Base-by-base conservation (phyloP, 2,797 vertebrate species). In the Pseudocheirus occidentalis region DNA sequence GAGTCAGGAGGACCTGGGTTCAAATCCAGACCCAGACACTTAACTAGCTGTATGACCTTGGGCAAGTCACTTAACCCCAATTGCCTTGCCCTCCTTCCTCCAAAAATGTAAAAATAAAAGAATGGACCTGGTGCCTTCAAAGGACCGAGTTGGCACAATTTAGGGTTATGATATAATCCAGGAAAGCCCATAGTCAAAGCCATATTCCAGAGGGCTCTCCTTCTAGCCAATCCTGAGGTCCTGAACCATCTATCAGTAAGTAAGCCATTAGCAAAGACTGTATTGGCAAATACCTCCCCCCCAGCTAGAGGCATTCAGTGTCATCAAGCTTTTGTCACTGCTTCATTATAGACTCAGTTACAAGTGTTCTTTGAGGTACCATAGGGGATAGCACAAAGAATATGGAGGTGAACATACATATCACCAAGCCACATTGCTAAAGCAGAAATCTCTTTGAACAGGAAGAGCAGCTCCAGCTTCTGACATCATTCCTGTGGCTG, bases 401-500 rank as follows among this genome's bases (percentile, higher is more conserved):
- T 55, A 18, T 46, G 53, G 24, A 0, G 1, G 14, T 2, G 9
- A 89, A 58, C 5, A 34, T 81, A 40, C 29, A 54, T 90, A 92
- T 46, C 59, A 54, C 16, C 40, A 27, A 94, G 57, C 91, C 90
- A 93, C 40, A 34, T 90, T 28, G n/a, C 55, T 56, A 40, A 52
- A 46, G 11, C 92, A 92, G 55, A 21, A 89, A 57, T 97, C 57
- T 95, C 92, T 95, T 27, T 96, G 93, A 91, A 96, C 97, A 99
- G 99, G 99, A 99, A 89, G 99, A 99, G 97, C 99, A 99, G 95
- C 98, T 99, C 7, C 99, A 99, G 98, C 99, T 99, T 94, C 98
- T 99, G n/a, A 99, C 98, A 0, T 99, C 99, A 9, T 99, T 99
- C 97, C 98, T 99, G 58, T 99, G 99, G 99, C 98, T 99, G n/a